Conservation (phyloP, 92 coral and sea anemone species). For the Actinostola sp. region DNA sequence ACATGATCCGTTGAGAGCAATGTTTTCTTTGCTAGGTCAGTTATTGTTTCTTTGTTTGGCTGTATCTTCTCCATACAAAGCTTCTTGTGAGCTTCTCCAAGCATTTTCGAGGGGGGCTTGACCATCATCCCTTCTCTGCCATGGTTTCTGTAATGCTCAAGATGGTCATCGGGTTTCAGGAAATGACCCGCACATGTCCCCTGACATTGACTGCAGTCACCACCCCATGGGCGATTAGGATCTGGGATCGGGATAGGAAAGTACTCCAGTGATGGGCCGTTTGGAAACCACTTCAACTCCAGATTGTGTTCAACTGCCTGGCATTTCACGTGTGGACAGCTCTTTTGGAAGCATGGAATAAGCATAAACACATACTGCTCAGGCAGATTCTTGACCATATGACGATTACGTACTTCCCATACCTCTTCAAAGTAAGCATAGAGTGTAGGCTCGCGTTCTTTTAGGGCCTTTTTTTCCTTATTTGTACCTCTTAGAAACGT, state of each 20-base stretch:
- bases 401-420: conserved; percentile 53
- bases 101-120: background rate
- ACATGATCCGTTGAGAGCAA: conserved; percentile 45
- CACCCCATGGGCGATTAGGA: conserved; percentile 36
- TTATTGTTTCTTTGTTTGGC: conserved; percentile 5
- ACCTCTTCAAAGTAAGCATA: conserved; percentile 59
- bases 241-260: conserved; percentile 43
- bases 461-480: conserved; percentile 41
- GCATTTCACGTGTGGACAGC: conserved; percentile 50
- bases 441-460: conserved; percentile 24
- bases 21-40: conserved; percentile 28
- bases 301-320: conserved; percentile 18
- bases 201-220: conserved; percentile 33
- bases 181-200: conserved; percentile 44
- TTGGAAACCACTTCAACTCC: conserved; percentile 22
- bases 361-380: conserved; percentile 44
- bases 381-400: conserved; percentile 31
- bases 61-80: background rate
- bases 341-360: conserved; percentile 11
- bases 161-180: conserved; percentile 13
- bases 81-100: background rate
- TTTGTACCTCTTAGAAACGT: conserved; percentile 53
- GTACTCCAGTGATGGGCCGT: conserved; percentile 23
- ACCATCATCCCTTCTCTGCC: conserved; percentile 3
- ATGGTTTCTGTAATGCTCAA: background rate